Evolutionary conservation across 2,888 invertebrate species (phyloP), one percentile per base, ranked within the genome.

Genomic region (Dascillus cervinus): DNA sequence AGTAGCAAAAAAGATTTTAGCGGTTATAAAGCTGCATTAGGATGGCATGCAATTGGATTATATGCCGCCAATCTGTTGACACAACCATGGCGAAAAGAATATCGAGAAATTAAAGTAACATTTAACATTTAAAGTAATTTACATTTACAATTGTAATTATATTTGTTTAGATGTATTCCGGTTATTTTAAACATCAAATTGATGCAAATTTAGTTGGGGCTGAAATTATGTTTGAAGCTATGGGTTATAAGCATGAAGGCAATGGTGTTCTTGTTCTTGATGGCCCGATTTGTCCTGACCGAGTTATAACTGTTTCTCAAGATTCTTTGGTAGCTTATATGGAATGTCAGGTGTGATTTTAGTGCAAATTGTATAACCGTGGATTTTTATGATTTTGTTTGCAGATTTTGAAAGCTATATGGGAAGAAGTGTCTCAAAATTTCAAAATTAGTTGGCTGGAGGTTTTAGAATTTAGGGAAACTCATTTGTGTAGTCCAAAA

Each of bases 11-110:
- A 73, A 3, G 80, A 83, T 49, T 90, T 87, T 58, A 88, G 82
- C 56, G 87, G 83, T 11, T 83, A 83, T 52, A 75, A 82, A 46
- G 86, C 87, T 9, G 79, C 82, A 13, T 71, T 79, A 25, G 90
- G 89, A 8, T 91, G 88, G 76, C 82, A 84, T 49, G 82, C 87
- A 15, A 71, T 91, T 43, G 88, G 85, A 37, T 72, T 83, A 44
- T 91, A 91, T 61, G 90, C 90, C 2, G 82, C 79, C 33, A 90
- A 91, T 65, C 67, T 92, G 38, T 69, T 88, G 29, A 77, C 82
- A 8, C 88, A 90, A 58, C 89, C 90, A 3, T 92, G 91, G 91
- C 69, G 91, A 46, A 83, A 81, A 59, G 91, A 92, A 61, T 92
- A 85, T 59, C 73, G 77, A 48, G 74, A 77, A 39, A 75, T 91